Conservation (phyloP, 2,888 invertebrate genomes). For the Zaprionus bogoriensis region DNA sequence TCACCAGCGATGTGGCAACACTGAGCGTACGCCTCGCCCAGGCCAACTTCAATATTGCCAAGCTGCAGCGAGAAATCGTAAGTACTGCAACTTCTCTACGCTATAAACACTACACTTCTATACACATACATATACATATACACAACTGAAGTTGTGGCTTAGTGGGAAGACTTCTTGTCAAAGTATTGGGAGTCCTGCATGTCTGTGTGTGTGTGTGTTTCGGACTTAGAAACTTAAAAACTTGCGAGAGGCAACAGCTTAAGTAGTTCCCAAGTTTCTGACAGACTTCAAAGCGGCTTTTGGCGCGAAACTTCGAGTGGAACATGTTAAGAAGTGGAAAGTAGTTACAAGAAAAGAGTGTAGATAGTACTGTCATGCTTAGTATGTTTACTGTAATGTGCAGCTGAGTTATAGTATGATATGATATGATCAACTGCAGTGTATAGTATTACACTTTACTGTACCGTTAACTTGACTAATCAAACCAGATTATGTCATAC, state of each 20-base stretch:
- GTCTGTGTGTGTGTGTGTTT: neutral
- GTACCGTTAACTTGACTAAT: no score
- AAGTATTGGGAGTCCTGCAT: neutral
- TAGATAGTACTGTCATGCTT: no score
- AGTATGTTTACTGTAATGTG: no score
- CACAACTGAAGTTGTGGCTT: conserved; percentile 3
- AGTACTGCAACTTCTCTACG: conserved; percentile 78
- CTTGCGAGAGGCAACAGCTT: neutral
- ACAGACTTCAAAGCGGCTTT: neutral
- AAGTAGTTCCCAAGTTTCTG: neutral
- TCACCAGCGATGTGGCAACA: conserved; percentile 93
- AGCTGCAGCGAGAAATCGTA: conserved; percentile 93
- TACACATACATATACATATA: neutral
- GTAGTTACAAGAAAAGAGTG: neutral
- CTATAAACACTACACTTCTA: neutral
- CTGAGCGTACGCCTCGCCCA: conserved; percentile 92
- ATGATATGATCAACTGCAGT: no score
- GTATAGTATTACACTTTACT: no score
- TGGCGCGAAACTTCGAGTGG: neutral
- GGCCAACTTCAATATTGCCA: conserved; percentile 92
- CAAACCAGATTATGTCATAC: no score
- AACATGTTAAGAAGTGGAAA: neutral
- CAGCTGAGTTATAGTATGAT: no score
- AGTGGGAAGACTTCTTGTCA: neutral
- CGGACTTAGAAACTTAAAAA: neutral